These are phyloP conservation scores for Squalus acanthias DNA, from an alignment of 2,797 vertebrate species.

Conservation along the genomic window DNA sequence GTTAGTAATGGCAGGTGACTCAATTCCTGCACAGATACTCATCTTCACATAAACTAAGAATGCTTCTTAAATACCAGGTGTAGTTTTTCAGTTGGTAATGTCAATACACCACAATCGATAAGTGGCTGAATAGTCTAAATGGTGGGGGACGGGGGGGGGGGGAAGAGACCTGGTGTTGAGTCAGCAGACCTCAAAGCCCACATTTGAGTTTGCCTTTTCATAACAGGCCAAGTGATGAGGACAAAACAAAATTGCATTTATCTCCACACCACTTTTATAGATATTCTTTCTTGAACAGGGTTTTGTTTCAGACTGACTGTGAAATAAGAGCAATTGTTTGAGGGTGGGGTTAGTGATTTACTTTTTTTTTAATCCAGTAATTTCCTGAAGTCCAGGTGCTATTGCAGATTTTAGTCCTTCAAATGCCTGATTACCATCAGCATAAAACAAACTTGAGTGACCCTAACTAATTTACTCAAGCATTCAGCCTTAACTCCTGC, in stretches of 20 bases:
- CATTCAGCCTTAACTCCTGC: background rate
- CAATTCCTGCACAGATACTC: background rate
- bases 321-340: background rate
- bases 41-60: background rate
- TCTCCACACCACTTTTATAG: background rate
- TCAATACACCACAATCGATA: background rate
- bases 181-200: background rate
- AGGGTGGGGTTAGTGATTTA: background rate
- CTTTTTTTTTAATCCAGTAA: background rate
- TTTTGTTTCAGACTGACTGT: background rate
- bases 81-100: background rate
- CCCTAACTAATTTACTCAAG: background rate
- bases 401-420: background rate
- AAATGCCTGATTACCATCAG: background rate
- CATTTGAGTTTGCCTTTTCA: background rate
- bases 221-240: background rate
- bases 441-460: background rate
- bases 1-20: background rate
- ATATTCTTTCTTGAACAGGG: background rate
- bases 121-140: background rate
- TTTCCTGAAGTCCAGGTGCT: background rate
- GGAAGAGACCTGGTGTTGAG: background rate
- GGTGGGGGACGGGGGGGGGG: background rate
- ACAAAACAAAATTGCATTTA: background rate
- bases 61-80: background rate